phyloP scores from a whole-genome alignment of 2,797 vertebrate species.

The Furcifer pardalis region DNA sequence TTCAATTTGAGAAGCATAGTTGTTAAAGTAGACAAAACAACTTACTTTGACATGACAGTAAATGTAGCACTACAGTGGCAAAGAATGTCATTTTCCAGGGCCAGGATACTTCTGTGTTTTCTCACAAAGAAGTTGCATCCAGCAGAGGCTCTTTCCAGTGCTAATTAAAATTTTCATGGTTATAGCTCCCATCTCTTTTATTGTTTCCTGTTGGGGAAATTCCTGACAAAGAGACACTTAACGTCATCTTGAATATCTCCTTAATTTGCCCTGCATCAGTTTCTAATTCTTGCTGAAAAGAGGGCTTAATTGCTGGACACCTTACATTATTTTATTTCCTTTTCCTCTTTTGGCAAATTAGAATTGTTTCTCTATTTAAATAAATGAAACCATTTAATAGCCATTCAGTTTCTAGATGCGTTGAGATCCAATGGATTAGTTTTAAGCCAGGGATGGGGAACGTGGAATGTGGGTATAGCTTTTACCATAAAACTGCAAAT shows the following conservation, averaged over 20 bases:
- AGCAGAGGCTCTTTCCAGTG: background rate
- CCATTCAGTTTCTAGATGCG: background rate
- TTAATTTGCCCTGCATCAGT: background rate
- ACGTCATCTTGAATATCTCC: background rate
- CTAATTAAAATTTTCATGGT: conserved; percentile 1
- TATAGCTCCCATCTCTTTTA: background rate
- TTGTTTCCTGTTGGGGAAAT: background rate
- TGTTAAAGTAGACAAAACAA: background rate
- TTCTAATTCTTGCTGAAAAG: background rate
- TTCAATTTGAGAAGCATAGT: background rate
- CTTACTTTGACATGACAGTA: background rate
- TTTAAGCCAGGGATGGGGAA: background rate
- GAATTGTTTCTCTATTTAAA: background rate
- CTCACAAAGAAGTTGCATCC: background rate
- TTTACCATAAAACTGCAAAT: background rate
- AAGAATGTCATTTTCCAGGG: background rate
- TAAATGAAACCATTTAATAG: background rate
- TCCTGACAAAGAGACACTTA: background rate
- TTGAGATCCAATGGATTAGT: background rate
- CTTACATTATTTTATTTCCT: background rate
- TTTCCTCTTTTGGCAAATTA: background rate
- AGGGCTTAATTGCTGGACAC: background rate
- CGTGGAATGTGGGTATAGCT: background rate
- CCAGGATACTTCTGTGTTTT: background rate
- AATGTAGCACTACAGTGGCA: background rate